phyloP scores from a whole-genome alignment of 1,140 invertebrate genomes.

The Diachasma alloeum region DNA sequence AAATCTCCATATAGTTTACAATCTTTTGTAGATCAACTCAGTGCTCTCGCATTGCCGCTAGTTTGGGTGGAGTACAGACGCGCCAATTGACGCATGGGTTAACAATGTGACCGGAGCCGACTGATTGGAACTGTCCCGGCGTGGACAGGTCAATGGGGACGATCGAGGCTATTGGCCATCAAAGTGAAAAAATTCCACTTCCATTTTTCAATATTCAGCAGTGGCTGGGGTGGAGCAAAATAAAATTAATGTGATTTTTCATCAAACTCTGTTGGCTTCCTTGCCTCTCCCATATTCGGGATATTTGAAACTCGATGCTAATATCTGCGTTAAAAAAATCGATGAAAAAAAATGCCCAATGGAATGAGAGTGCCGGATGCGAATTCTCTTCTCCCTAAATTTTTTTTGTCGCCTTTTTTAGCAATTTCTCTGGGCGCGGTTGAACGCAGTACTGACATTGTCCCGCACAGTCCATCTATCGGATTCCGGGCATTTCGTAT shows the following conservation, averaged over 20 bases:
- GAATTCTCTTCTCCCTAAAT: neutral
- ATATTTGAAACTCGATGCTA: neutral
- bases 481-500: conserved; percentile 18
- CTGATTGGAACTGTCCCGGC: conserved; percentile 31
- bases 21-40: no score
- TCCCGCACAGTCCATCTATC: neutral
- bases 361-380: neutral
- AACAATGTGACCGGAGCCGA: conserved; percentile 27
- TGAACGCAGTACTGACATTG: neutral
- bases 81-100: conserved; percentile 26
- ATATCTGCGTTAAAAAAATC: neutral
- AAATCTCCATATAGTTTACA: no score
- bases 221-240: neutral
- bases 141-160: conserved; percentile 29
- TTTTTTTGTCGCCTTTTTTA: neutral
- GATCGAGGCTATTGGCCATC: conserved; percentile 8
- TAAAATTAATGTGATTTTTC: neutral
- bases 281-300: neutral
- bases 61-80: neutral
- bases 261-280: neutral
- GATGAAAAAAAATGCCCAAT: neutral
- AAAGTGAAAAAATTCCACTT: neutral
- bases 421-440: neutral
- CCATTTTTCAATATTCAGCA: neutral
- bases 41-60: neutral